Evolutionary conservation across 2,113 vertebrate genomes (phyloP).

Genomic region (Trichomycterus rosablanca): DNA sequence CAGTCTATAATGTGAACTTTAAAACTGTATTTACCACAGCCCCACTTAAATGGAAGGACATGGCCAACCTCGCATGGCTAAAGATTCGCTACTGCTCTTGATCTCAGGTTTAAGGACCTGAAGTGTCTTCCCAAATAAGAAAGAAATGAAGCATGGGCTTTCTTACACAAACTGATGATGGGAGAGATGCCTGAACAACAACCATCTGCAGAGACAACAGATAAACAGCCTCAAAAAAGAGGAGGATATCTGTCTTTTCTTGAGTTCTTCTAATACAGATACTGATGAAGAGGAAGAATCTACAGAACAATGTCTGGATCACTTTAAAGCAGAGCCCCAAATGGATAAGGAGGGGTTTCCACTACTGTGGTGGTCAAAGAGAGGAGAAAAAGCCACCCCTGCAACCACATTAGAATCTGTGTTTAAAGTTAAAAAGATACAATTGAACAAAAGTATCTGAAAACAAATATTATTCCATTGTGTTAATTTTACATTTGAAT

Average conservation of each 20-base stretch:
- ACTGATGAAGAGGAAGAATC: slow-evolving; percentile 30
- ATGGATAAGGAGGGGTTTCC: neutral
- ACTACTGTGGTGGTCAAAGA: neutral
- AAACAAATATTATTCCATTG: no score
- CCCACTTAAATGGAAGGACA: slow-evolving; percentile 3
- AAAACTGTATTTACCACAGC: slow-evolving; percentile 6
- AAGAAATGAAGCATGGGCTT: slow-evolving; percentile 21
- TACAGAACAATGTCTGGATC: slow-evolving; percentile 10
- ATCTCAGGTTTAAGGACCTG: slow-evolving; percentile 18
- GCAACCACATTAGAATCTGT: slow-evolving; percentile 5
- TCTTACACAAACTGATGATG: neutral
- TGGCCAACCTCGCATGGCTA: slow-evolving; percentile 9
- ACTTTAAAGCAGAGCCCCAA: slow-evolving; percentile 11
- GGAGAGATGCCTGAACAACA: neutral
- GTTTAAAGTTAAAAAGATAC: slow-evolving; percentile 5
- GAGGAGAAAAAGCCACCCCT: neutral
- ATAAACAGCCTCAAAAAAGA: no score
- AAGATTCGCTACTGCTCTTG: slow-evolving; percentile 18
- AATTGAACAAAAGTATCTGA: neutral
- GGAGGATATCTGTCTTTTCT: neutral
- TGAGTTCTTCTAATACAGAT: slow-evolving; percentile 11
- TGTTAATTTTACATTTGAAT: no score
- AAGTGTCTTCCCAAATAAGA: slow-evolving; percentile 19
- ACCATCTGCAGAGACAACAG: neutral
- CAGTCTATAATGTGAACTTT: neutral